Base-by-base conservation (phyloP, 1,140 invertebrate genomes). In the Caenorhabditis elegans region DNA sequence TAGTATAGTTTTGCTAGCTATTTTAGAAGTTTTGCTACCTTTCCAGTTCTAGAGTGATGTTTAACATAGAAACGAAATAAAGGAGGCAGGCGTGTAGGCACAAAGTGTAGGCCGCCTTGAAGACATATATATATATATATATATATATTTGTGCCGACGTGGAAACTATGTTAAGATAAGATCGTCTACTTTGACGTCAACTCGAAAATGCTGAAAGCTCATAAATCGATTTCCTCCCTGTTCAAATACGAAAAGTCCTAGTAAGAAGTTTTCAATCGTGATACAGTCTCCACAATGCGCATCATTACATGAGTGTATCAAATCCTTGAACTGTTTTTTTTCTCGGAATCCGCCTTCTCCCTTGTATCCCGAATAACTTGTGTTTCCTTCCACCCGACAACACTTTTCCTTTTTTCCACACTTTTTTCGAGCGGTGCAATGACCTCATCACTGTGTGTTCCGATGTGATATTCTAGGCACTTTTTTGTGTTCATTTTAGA, bases 401-500 rank as follows among this genome's bases (percentile, higher is more conserved):
- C 60, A 70, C 34, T 22, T 39, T 24, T 4, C 6, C n/a, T 22
- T 22, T 70, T 6, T n/a, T 43, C 39, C 39, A 15, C 6, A 43
- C 39, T 22, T 34, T 31, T 31, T 31, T 60, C 53, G 26, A 34
- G 26, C 13, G 53, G 60, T 39, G 34, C 60, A 70, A 22, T 70
- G 60, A 70, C 60, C 60, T 70, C 60, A 70, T 70, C 60, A 24
- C 26, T 26, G 51, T 55, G 22, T 19, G 24, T 65, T 65, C 55
- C 49, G 49, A 53, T 53, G 28, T 65, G 55, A 70, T 70, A 70
- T 70, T 70, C 60, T 34, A 70, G 60, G 31, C 60, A 70, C 60
- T 39, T 15, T 43, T 43, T 43, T 43, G 5, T 43, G 5, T 70
- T 70, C n/a, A n/a, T 70, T 70, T 28, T 4, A 11, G 60, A 22